These are phyloP conservation scores for Zeus faber DNA, from an alignment of 2,113 vertebrate genomes.

Conservation along the genomic window DNA sequence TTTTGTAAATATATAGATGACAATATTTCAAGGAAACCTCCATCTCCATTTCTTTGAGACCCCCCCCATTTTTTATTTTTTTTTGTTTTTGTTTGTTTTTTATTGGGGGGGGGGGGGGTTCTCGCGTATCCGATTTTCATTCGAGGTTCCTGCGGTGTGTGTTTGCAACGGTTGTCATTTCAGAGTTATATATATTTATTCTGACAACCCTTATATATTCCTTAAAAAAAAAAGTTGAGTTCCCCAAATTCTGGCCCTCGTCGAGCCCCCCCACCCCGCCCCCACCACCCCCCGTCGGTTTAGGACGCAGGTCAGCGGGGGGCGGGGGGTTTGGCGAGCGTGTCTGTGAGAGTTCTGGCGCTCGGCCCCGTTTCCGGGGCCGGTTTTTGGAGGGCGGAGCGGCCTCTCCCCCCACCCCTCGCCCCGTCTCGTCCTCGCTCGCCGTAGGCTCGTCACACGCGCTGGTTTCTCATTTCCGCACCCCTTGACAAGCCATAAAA, in stretches of 20 bases:
- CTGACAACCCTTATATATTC: slow-evolving; percentile 65
- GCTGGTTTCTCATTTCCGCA: slow-evolving; percentile 64
- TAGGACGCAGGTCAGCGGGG: too few species aligned
- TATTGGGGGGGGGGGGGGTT: too few species aligned
- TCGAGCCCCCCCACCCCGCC: slow-evolving; percentile 50
- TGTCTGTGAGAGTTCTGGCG: too few species aligned
- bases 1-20: slow-evolving; percentile 75
- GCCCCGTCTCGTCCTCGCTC: background rate
- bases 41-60: slow-evolving; percentile 66
- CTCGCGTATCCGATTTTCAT: slow-evolving; percentile 61
- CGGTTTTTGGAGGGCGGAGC: too few species aligned
- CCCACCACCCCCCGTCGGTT: too few species aligned
- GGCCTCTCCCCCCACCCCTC: slow-evolving; percentile 32
- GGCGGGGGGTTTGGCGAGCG: too few species aligned
- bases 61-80: slow-evolving; percentile 63
- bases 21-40: slow-evolving; percentile 56
- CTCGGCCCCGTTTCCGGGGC: too few species aligned
- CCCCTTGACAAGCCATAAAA: slow-evolving; percentile 80
- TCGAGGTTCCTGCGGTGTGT: slow-evolving; percentile 65
- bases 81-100: too few species aligned
- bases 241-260: slow-evolving; percentile 66
- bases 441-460: slow-evolving; percentile 51
- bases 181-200: slow-evolving; percentile 73
- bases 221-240: slow-evolving; percentile 55
- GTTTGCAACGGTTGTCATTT: slow-evolving; percentile 71